Evolutionary conservation across 2,888 invertebrate species (phyloP).

Genomic region (Chrysomela aeneicollis): DNA sequence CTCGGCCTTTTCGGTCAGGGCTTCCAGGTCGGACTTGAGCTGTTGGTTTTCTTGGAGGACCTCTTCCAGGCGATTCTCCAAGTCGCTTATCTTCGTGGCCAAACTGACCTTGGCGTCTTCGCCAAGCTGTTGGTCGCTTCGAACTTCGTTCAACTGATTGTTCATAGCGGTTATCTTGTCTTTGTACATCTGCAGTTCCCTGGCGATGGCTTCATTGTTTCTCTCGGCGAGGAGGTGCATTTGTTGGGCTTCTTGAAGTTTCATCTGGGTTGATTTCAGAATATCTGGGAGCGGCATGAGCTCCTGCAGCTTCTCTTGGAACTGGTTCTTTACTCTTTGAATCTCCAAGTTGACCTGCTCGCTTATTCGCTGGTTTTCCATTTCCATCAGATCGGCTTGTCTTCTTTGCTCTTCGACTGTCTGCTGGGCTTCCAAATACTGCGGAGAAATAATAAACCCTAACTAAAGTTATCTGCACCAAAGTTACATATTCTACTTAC

Average conservation of each 20-base stretch:
- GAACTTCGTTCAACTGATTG: conserved; percentile 64
- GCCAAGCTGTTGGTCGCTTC: conserved; percentile 63
- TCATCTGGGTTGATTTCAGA: conserved; percentile 72
- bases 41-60: conserved; percentile 52
- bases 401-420: conserved; percentile 74
- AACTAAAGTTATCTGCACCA: too few relatives aligned
- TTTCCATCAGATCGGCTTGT: conserved; percentile 75
- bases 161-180: conserved; percentile 57
- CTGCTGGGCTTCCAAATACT: conserved; percentile 73
- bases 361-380: conserved; percentile 74
- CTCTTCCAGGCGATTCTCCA: conserved; percentile 54
- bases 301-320: conserved; percentile 77
- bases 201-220: conserved; percentile 70
- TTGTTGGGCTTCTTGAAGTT: conserved; percentile 74
- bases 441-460: conserved; percentile 25
- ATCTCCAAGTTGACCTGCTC: conserved; percentile 77
- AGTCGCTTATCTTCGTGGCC: conserved; percentile 54
- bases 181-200: conserved; percentile 69
- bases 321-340: conserved; percentile 73
- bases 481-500: too few relatives aligned
- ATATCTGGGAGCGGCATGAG: conserved; percentile 74
- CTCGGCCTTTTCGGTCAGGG: conserved; percentile 64
- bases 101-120: conserved; percentile 61
- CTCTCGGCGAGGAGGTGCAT: conserved; percentile 72
- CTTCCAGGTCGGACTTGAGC: conserved; percentile 54